phyloP scores from a whole-genome alignment of 2,888 invertebrate species.

The Ennomos erosarius region DNA sequence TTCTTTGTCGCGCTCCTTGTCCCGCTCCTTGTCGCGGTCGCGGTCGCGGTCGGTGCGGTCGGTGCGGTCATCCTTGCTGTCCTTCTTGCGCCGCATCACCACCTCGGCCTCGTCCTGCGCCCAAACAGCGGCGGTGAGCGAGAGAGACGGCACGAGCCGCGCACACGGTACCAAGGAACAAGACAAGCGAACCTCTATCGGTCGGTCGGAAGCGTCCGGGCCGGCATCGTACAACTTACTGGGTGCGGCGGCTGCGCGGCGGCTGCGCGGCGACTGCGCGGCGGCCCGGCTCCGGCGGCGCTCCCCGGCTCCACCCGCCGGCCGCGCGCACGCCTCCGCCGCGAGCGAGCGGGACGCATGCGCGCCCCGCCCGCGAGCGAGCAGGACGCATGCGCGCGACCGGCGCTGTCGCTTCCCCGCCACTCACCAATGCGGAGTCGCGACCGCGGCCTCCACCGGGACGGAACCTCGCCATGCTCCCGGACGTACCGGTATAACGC shows the following conservation, averaged over 20 bases:
- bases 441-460: conserved; percentile 50
- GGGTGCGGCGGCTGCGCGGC: conserved; percentile 24
- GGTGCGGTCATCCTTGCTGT: conserved; percentile 56
- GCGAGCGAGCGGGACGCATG: too few species aligned
- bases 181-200: neutral
- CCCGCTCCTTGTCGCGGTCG: conserved; percentile 34
- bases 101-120: conserved; percentile 89
- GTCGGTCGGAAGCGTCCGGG: conserved; percentile 21
- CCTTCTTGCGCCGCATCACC: conserved; percentile 80
- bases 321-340: too few species aligned
- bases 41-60: conserved; percentile 50
- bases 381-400: conserved; percentile 34
- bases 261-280: too few species aligned
- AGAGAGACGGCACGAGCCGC: neutral
- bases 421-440: conserved; percentile 63
- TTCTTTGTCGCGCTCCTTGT: conserved; percentile 39
- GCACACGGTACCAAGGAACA: neutral
- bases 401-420: conserved; percentile 54
- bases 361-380: too few species aligned
- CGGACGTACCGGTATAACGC: conserved; percentile 9
- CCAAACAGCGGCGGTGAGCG: conserved; percentile 46
- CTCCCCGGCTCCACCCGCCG: conserved; percentile 3
- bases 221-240: conserved; percentile 32
- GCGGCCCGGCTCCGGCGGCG: neutral
- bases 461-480: conserved; percentile 23